Evolutionary conservation across 64 coral and sea anemone species (phyloP).

Genomic region (Stichodactyla helianthus): DNA sequence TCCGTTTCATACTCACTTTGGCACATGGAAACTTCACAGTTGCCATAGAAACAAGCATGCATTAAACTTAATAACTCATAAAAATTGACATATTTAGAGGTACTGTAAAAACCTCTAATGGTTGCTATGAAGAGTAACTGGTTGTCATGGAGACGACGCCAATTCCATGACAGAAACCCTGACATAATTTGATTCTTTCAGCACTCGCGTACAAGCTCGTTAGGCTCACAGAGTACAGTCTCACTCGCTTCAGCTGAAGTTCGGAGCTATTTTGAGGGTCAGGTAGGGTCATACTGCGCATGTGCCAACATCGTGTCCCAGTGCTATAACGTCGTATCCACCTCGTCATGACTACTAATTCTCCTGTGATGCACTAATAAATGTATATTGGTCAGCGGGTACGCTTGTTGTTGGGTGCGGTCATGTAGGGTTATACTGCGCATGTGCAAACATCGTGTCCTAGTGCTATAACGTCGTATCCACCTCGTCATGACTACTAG

Average conservation of each 20-base stretch:
- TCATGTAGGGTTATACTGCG: conserved; percentile 29
- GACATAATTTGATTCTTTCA: conserved; percentile 41
- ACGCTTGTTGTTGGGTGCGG: neutral
- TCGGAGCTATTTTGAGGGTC: conserved; percentile 59
- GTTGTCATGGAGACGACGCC: neutral
- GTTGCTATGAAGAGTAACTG: neutral
- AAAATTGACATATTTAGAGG: neutral
- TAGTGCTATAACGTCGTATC: neutral
- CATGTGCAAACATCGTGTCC: neutral
- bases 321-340: neutral
- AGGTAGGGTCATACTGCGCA: conserved; percentile 41
- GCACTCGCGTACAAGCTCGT: conserved; percentile 61
- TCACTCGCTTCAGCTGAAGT: conserved; percentile 64
- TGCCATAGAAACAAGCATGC: neutral
- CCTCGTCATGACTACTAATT: neutral
- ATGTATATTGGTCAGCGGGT: neutral
- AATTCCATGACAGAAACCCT: neutral
- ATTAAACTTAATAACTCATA: neutral
- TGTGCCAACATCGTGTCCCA: neutral
- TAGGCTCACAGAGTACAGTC: conserved; percentile 28
- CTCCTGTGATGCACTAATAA: neutral
- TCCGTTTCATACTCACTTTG: neutral
- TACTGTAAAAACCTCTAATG: neutral
- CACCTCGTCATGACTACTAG: neutral
- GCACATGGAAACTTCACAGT: neutral